These are phyloP conservation scores for Emys orbicularis DNA, from an alignment of 2,797 vertebrate species.

Conservation along the genomic window DNA sequence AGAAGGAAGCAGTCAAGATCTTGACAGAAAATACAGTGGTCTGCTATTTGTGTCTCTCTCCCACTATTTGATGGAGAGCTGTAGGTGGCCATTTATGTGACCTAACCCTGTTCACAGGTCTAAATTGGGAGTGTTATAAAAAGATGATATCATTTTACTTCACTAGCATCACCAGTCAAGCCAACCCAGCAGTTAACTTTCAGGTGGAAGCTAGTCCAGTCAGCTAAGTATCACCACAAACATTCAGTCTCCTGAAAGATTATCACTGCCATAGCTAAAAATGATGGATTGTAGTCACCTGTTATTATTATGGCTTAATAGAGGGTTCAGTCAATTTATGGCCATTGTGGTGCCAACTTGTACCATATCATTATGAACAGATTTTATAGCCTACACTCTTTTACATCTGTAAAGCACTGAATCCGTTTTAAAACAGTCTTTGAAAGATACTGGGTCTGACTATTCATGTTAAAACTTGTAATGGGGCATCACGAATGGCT, in stretches of 20 bases:
- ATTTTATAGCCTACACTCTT: slow-evolving; percentile 20
- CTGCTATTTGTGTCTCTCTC: neutral
- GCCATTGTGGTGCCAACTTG: neutral
- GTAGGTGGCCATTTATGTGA: neutral
- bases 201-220: neutral
- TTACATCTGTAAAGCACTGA: accelerated
- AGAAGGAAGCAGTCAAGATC: neutral
- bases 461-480: neutral
- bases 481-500: neutral
- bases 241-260: neutral
- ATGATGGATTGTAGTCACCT: neutral
- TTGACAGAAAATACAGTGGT: neutral
- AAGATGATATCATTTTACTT: neutral
- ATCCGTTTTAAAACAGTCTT: accelerated
- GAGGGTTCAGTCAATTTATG: slow-evolving; percentile 11
- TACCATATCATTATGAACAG: slow-evolving; percentile 24
- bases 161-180: neutral
- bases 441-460: neutral
- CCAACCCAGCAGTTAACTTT: neutral
- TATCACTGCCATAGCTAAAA: neutral
- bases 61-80: neutral
- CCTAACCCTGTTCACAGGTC: neutral
- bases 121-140: neutral
- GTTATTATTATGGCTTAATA: slow-evolving; percentile 38
- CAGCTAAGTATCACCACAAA: neutral